Base-by-base conservation (phyloP, 2,797 vertebrate genomes). In the Atherinosoma microstoma region DNA sequence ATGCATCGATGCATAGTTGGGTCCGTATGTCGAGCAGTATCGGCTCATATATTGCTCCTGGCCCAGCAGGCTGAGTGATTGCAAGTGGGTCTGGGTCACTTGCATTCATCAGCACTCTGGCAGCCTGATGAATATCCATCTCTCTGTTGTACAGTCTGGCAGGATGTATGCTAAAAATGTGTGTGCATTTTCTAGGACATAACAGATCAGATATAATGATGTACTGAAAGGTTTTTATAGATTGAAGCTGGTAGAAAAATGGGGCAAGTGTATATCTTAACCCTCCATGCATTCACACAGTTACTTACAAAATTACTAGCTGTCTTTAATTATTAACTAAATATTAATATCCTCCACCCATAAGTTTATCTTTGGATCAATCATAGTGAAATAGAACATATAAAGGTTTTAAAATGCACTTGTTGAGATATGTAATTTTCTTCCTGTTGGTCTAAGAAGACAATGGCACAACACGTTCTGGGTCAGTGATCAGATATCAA, bases 41-140 rank as follows among this genome's bases (percentile, higher is more conserved):
- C 59, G 75, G 80, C 81, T 88, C 74, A 75, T 80, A 76, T 81
- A 73, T 87, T 78, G 83, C 87, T 82, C 67, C 76, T 62, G 74
- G 87, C 84, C 27, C 59, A 63, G 75, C 51, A 10, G 72, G 77
- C 80, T 90, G 91, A 93, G 75, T 81, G 92, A 88, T 87, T 83
- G 78, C 49, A 83, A 89, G 76, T 72, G 79, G 78, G 82, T 81
- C 76, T 49, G 67, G 82, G 87, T 90, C 87, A 80, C 24, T 27
- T 27, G 24, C 24, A 27, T 27, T 27, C 24, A 27, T 27, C 79
- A 71, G 84, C 87, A 66, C 79, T 71, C 63, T 75, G 78, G 74
- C 84, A 84, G 72, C 58, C 74, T 86, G 84, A 90, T 86, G 78
- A 84, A 92, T 89, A 77, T 79, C 58, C 59, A 36, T 78, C 70